A percentile compares a stretch with the other conserved stretches of the same genome.
These are phyloP conservation scores for Hololepta plana DNA, from an alignment of 2,888 invertebrate species.

Conservation along the genomic window DNA sequence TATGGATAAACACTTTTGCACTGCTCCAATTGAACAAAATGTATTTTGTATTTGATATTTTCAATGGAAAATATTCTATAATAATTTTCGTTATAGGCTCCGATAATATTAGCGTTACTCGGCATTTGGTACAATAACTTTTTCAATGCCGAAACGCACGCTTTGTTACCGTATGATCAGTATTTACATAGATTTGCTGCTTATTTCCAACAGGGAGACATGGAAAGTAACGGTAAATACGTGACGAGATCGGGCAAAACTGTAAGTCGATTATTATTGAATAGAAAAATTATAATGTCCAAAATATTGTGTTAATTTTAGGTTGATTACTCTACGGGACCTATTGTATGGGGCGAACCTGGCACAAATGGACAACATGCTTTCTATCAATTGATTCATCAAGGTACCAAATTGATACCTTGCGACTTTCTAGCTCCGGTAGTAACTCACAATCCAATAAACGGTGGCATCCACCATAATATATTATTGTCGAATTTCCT, in stretches of 20 bases:
- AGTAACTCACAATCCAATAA: slow-evolving; percentile 74
- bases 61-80: slow-evolving; percentile 4
- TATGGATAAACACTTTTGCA: slow-evolving; percentile 86
- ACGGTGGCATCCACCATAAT: slow-evolving; percentile 73
- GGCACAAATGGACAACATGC: slow-evolving; percentile 99
- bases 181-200: slow-evolving; percentile 97
- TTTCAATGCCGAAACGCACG: slow-evolving; percentile 88
- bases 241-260: slow-evolving; percentile 51
- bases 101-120: slow-evolving; percentile 80
- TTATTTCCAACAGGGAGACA: slow-evolving; percentile 99
- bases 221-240: slow-evolving; percentile 98
- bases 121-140: slow-evolving; percentile 94
- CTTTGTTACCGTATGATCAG: slow-evolving; percentile 94
- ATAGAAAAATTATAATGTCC: slow-evolving; percentile 1
- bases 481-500: slow-evolving; percentile 92
- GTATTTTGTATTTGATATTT: too few relatives aligned
- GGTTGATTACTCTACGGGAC: slow-evolving; percentile 46
- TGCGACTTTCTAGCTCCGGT: slow-evolving; percentile 94
- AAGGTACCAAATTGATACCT: slow-evolving; percentile 73
- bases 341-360: slow-evolving; percentile 94
- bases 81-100: slow-evolving; percentile 42
- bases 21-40: slow-evolving; percentile 77
- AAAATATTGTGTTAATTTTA: slow-evolving; percentile 8
- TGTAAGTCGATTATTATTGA: slow-evolving; percentile 26
- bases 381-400: slow-evolving; percentile 97